Conservation (phyloP, 2,797 vertebrate genomes). For the Danionella dracula region DNA sequence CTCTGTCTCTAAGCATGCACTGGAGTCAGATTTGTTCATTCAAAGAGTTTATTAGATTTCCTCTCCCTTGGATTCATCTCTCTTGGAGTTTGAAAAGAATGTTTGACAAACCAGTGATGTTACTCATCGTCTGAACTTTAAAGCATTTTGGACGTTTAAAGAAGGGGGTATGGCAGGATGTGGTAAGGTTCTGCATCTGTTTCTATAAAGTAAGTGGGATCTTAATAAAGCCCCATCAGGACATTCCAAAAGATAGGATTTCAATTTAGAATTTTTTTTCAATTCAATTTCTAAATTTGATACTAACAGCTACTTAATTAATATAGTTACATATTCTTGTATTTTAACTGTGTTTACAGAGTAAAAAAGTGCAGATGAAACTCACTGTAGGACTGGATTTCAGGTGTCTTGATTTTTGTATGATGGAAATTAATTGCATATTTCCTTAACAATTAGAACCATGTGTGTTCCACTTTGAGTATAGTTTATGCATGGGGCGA, state of each 20-base stretch:
- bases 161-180: slow-evolving; percentile 60
- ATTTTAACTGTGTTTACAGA: slow-evolving; percentile 1
- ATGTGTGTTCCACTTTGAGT: too few relatives aligned
- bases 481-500: too few relatives aligned
- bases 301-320: slow-evolving; percentile 22
- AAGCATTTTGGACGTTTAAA: slow-evolving; percentile 48
- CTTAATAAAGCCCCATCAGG: slow-evolving; percentile 84
- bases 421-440: slow-evolving; percentile 23
- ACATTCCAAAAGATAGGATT: slow-evolving; percentile 2
- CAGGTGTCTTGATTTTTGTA: slow-evolving; percentile 36
- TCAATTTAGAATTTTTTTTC: not conserved
- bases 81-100: too few relatives aligned
- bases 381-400: slow-evolving; percentile 20
- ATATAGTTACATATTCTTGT: not conserved
- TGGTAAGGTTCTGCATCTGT: slow-evolving; percentile 80
- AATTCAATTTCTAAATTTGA: slow-evolving; percentile 13
- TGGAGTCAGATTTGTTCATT: too few relatives aligned
- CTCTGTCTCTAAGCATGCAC: too few relatives aligned
- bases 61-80: too few relatives aligned
- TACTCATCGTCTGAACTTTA: not conserved
- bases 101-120: too few relatives aligned
- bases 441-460: too few relatives aligned
- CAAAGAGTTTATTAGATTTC: too few relatives aligned
- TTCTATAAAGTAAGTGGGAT: slow-evolving; percentile 83
- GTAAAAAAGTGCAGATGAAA: slow-evolving; percentile 9